These are phyloP conservation scores for Monopis laevigella DNA, from an alignment of 2,888 invertebrate species.

Conservation along the genomic window DNA sequence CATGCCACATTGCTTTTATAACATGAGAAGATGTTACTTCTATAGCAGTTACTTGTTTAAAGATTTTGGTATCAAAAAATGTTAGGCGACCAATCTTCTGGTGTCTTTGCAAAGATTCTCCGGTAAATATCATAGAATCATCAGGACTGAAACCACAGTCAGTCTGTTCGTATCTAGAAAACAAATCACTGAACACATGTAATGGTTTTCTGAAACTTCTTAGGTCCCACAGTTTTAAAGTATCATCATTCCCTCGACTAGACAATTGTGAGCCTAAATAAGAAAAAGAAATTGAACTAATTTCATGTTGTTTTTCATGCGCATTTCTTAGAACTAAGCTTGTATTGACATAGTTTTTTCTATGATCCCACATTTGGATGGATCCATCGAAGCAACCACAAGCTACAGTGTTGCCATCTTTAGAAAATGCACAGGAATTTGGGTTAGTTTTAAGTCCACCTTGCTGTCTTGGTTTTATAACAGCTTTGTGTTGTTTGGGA, in stretches of 20 bases:
- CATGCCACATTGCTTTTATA: conserved; percentile 94
- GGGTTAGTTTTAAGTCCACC: conserved; percentile 89
- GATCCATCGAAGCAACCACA: conserved; percentile 96
- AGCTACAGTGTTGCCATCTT: conserved; percentile 88
- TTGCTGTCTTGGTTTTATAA: conserved; percentile 88
- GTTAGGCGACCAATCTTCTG: conserved; percentile 73
- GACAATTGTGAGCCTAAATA: conserved; percentile 83
- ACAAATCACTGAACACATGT: conserved; percentile 73
- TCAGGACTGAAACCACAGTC: conserved; percentile 92
- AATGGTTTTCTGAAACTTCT: conserved; percentile 83
- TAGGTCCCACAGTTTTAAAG: conserved; percentile 95
- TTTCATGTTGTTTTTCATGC: conserved; percentile 82
- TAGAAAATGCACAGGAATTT: conserved; percentile 82
- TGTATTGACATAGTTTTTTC: conserved; percentile 91
- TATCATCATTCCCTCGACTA: conserved; percentile 90
- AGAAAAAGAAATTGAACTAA: conserved; percentile 87
- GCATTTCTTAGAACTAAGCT: conserved; percentile 80
- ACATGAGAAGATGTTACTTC: conserved; percentile 83
- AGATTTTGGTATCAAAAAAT: conserved; percentile 83
- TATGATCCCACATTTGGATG: conserved; percentile 96
- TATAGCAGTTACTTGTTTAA: conserved; percentile 77
- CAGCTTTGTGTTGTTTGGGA: conserved; percentile 78
- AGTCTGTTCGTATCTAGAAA: conserved; percentile 85
- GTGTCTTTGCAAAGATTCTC: conserved; percentile 79
- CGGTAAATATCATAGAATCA: conserved; percentile 88